phyloP scores from a whole-genome alignment of 1,140 invertebrate species.

The Caenorhabditis latens region DNA sequence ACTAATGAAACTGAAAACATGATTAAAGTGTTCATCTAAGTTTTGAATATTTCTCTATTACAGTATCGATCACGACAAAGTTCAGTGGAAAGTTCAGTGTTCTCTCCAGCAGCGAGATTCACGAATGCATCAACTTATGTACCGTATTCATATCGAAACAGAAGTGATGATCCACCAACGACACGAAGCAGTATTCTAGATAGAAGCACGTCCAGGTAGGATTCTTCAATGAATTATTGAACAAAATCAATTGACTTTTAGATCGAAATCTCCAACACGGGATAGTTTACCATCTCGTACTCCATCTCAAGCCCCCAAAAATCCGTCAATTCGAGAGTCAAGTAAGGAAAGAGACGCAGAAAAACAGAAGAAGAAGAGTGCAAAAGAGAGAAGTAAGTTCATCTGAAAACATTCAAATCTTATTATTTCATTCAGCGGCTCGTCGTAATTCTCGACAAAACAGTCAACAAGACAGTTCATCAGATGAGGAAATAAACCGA shows the following conservation, averaged over 20 bases:
- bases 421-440: constrained; percentile 16
- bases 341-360: constrained; percentile 55
- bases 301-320: constrained; percentile 41
- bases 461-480: constrained; percentile 60
- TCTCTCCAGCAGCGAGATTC: constrained; percentile 16
- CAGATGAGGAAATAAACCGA: constrained; percentile 48
- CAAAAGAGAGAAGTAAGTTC: constrained; percentile 56
- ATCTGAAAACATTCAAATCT: neutral
- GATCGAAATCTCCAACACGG: constrained; percentile 50
- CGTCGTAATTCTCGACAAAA: constrained; percentile 57
- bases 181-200: constrained; percentile 26
- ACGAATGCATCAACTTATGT: constrained; percentile 30
- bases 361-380: constrained; percentile 17
- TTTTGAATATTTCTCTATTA: neutral
- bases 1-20: neutral
- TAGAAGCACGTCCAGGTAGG: constrained; percentile 24
- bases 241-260: neutral
- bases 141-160: constrained; percentile 22
- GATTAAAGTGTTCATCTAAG: neutral
- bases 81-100: constrained; percentile 51
- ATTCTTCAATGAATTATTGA: neutral
- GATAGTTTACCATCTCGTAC: constrained; percentile 48
- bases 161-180: constrained; percentile 50
- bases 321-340: constrained; percentile 54
- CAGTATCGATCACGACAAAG: constrained; percentile 48